Evolutionary conservation across 1,140 invertebrate species (phyloP).

Genomic region (Ephestia elutella): DNA sequence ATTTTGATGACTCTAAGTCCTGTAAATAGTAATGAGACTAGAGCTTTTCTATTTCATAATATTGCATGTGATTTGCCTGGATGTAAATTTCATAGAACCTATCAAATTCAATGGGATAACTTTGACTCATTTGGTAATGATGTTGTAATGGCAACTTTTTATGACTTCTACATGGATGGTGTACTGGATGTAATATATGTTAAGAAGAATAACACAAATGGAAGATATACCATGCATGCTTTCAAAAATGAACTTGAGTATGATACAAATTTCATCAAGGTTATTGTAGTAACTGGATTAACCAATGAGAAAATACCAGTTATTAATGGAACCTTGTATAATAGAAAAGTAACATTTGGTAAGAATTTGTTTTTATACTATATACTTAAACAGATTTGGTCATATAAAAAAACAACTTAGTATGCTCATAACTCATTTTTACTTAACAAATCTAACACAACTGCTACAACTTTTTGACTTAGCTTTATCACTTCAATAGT

Average conservation of each 20-base stretch:
- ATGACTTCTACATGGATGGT: conserved; percentile 91
- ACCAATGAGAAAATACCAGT: conserved; percentile 82
- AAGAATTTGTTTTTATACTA: conserved; percentile 30
- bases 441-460: no score
- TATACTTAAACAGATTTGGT: no score
- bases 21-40: conserved; percentile 71
- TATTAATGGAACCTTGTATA: conserved; percentile 81
- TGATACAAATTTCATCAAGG: conserved; percentile 96
- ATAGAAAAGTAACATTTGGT: conserved; percentile 85
- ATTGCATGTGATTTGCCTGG: conserved; percentile 77
- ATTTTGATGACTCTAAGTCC: conserved; percentile 84
- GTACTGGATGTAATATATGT: conserved; percentile 89
- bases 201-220: conserved; percentile 74
- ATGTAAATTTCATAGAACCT: conserved; percentile 81
- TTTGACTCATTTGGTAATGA: conserved; percentile 81
- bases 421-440: no score
- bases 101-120: conserved; percentile 83
- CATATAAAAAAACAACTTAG: no score
- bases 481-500: no score
- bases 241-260: conserved; percentile 93
- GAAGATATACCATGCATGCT: conserved; percentile 78
- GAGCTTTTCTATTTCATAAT: conserved; percentile 87
- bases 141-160: conserved; percentile 90
- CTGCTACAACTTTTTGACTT: no score
- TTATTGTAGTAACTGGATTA: conserved; percentile 91